These are phyloP conservation scores for Glaucidium brasilianum DNA, from an alignment of 2,113 vertebrate species.

Conservation along the genomic window DNA sequence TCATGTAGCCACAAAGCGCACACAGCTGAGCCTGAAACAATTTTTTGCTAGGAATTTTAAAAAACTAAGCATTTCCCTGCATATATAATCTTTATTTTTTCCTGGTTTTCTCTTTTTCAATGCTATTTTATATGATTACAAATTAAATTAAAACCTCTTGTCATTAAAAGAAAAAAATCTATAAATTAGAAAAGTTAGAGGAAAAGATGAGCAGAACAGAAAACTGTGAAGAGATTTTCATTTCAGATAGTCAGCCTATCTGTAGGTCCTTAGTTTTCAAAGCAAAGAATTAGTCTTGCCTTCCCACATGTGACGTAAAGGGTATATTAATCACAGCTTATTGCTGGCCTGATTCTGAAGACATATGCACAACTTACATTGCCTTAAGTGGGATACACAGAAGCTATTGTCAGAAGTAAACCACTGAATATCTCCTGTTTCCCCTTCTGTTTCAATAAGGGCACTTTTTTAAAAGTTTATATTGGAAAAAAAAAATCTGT, in stretches of 20 bases:
- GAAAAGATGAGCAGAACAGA: background rate
- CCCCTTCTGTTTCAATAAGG: background rate
- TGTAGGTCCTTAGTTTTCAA: background rate
- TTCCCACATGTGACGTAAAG: background rate
- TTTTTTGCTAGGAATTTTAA: background rate
- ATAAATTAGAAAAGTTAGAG: background rate
- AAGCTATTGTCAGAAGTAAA: background rate
- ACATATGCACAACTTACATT: background rate
- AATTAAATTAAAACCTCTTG: background rate
- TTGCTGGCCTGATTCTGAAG: background rate
- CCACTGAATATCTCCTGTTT: background rate
- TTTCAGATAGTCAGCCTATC: background rate
- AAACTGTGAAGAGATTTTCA: background rate
- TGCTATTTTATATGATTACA: background rate
- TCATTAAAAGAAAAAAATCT: background rate
- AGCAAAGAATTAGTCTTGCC: background rate
- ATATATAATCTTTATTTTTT: background rate
- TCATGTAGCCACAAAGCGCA: background rate
- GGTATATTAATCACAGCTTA: background rate
- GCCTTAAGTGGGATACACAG: background rate
- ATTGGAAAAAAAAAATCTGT: background rate
- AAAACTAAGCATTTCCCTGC: background rate
- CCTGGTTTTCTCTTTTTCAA: background rate
- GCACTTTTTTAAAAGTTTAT: background rate
- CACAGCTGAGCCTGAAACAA: background rate